Base-by-base conservation (phyloP, 1,140 invertebrate species). In the Chelonus insularis region DNA sequence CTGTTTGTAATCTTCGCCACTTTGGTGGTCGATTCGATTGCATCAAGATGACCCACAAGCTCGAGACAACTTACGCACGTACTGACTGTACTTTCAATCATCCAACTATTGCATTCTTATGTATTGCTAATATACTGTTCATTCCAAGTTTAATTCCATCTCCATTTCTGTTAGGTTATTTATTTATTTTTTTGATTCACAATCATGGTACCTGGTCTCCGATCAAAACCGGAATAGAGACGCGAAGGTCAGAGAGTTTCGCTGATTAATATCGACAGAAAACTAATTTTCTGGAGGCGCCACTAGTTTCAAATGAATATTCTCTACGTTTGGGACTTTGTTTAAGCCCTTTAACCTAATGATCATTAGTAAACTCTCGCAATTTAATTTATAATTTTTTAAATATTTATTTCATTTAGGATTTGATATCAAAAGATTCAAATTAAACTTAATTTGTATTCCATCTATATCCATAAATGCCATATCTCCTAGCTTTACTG, bases 21-120 rank as follows among this genome's bases (percentile, higher is more conserved):
- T 66, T 69, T 72, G 70, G 70, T 72, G 70, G 69, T 66, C 70
- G 64, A 62, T 63, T 60, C 62, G 63, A 62, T 69, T 57, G 61
- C 62, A 45, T 41, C 54, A 41, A 29, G 52, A 59, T 29, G 54
- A 32, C 57, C 62, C 51, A 41, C 57, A 48, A 20, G 29, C 41
- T 43, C 14, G 41, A 50, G 12, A 51, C 45, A 59, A 59, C 47
- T 59, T 59, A 59, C 47, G 57, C 56, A 58, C 57, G 57, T 59
- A 59, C 18, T 21, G 1, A 59, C 48, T 48, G 57, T 59, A 59
- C 45, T 50, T 51, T 59, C 57, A 50, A 59, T 59, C 57, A 41
- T 58, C 39, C 39, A 47, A 48, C 45, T 43, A 45, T 57, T 23
- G 55, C 37, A 18, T 43, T 16, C 16, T 43, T 43, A 20, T 39